phyloP scores from a whole-genome alignment of 1,140 invertebrate species.

The Brachionus sp. region DNA sequence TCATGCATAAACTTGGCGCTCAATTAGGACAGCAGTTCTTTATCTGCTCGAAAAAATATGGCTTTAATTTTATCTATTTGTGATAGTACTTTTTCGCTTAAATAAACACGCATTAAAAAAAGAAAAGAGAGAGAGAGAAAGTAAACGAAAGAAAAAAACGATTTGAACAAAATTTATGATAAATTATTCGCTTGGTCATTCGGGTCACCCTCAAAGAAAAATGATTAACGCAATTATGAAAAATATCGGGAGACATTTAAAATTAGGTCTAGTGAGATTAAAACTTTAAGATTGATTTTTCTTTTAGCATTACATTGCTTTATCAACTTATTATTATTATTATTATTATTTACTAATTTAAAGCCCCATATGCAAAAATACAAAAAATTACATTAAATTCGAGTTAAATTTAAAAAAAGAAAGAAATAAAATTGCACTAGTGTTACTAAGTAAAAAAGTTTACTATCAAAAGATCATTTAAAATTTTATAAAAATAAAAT shows the following conservation, averaged over 20 bases:
- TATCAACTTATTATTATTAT: too few relatives aligned
- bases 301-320: neutral
- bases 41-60: neutral
- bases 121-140: neutral
- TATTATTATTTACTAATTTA: too few relatives aligned
- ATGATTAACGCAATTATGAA: neutral
- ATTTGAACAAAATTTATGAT: neutral
- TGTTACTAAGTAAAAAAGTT: too few relatives aligned
- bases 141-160: neutral
- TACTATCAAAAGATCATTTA: too few relatives aligned
- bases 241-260: neutral
- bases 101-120: too few relatives aligned
- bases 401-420: too few relatives aligned
- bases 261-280: neutral
- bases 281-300: too few relatives aligned
- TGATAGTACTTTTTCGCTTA: neutral
- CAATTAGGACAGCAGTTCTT: neutral
- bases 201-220: neutral
- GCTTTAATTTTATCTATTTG: neutral
- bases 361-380: too few relatives aligned
- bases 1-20: neutral
- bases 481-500: too few relatives aligned
- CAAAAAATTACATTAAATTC: too few relatives aligned
- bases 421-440: too few relatives aligned
- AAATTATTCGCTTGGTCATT: neutral